Evolutionary conservation across 2,797 vertebrate genomes (phyloP).

Genomic region (Gallinago stenura): DNA sequence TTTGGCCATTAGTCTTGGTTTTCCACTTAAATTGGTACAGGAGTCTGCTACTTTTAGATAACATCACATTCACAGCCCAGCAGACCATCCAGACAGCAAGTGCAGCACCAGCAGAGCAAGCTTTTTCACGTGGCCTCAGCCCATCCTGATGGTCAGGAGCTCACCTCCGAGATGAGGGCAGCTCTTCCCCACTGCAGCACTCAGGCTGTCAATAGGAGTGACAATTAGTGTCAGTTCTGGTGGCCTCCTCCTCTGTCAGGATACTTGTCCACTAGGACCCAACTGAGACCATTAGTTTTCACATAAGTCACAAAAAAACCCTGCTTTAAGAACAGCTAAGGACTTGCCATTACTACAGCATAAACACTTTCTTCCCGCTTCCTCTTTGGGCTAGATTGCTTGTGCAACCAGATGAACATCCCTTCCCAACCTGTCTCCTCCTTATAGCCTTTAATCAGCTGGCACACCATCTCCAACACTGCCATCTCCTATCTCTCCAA

Average conservation of each 20-base stretch:
- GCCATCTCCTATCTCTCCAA: neutral
- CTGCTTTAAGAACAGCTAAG: neutral
- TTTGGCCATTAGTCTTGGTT: neutral
- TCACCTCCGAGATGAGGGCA: neutral
- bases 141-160: neutral
- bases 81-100: neutral
- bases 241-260: neutral
- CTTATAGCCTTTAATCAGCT: neutral
- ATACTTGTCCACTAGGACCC: neutral
- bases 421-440: neutral
- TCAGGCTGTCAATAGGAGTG: neutral
- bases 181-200: neutral
- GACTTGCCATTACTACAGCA: rapidly evolving
- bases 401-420: neutral
- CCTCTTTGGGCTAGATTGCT: neutral
- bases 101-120: rapidly evolving
- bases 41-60: neutral
- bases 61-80: neutral
- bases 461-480: neutral
- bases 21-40: neutral
- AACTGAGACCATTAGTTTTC: neutral
- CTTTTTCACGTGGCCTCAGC: neutral
- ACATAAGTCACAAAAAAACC: rapidly evolving
- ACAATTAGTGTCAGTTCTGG: neutral
- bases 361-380: neutral